These are phyloP conservation scores for Hyalella azteca DNA, from an alignment of 2,888 invertebrate species.

Conservation along the genomic window DNA sequence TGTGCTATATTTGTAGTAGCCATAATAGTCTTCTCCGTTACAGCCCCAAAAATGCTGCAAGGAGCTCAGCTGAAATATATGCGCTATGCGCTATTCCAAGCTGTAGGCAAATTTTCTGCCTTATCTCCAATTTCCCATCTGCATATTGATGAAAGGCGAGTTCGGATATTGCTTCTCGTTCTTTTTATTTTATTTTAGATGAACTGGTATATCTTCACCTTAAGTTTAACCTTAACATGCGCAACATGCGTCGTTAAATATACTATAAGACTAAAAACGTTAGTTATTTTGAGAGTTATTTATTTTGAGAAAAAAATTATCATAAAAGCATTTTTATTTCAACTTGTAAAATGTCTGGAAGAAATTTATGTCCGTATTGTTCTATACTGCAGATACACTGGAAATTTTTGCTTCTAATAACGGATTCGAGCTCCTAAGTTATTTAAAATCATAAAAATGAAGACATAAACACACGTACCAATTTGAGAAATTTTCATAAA, in stretches of 20 bases:
- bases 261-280: no score
- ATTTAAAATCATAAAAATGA: no score
- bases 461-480: no score
- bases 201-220: constrained; percentile 3
- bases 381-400: no score
- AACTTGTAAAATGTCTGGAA: no score
- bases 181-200: constrained; percentile 21
- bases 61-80: constrained; percentile 3
- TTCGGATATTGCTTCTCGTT: constrained; percentile 10
- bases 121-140: constrained; percentile 37
- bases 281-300: no score
- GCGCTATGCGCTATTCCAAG: constrained; percentile 24
- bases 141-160: constrained; percentile 36
- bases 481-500: no score
- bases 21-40: constrained; percentile 23
- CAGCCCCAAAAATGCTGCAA: background rate
- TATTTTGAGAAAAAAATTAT: no score
- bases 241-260: background rate
- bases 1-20: background rate
- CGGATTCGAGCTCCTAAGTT: no score
- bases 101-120: constrained; percentile 22
- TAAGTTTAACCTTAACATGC: background rate
- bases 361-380: no score
- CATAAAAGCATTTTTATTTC: no score
- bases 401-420: no score